These are phyloP conservation scores for Nyctereutes procyonoides DNA, from an alignment of 2,113 vertebrate species.

Conservation along the genomic window DNA sequence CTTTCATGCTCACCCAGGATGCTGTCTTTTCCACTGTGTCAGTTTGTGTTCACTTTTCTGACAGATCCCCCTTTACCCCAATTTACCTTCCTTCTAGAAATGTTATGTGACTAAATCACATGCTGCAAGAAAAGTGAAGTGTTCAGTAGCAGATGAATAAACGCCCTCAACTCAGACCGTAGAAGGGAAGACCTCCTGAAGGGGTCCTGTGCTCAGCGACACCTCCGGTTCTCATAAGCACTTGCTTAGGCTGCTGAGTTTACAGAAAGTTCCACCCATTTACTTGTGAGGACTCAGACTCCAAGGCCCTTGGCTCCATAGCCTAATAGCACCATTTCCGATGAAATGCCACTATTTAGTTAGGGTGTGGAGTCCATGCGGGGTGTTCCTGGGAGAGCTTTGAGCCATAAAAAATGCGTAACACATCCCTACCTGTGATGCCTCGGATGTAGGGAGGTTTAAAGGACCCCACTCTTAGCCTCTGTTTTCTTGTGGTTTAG, in stretches of 20 bases:
- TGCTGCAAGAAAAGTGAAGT: conserved; percentile 12
- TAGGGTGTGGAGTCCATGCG: neutral
- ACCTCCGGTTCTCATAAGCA: neutral
- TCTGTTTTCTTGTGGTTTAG: neutral
- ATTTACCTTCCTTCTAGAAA: neutral
- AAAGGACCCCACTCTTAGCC: neutral
- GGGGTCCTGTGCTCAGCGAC: neutral
- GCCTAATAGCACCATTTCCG: neutral
- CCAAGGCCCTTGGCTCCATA: neutral
- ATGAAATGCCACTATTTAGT: neutral
- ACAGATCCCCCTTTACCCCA: neutral
- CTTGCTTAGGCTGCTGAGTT: neutral
- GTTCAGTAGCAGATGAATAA: neutral
- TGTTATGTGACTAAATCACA: neutral
- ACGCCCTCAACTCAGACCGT: neutral
- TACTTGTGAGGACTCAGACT: neutral
- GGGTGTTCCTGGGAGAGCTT: neutral
- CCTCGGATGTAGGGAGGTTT: neutral
- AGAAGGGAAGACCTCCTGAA: neutral
- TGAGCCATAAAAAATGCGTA: neutral
- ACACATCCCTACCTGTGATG: neutral
- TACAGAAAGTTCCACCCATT: neutral
- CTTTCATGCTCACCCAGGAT: neutral
- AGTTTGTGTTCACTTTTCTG: neutral
- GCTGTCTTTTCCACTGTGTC: neutral